These are phyloP conservation scores for Carettochelys insculpta DNA, from an alignment of 2,113 vertebrate genomes.

Conservation along the genomic window DNA sequence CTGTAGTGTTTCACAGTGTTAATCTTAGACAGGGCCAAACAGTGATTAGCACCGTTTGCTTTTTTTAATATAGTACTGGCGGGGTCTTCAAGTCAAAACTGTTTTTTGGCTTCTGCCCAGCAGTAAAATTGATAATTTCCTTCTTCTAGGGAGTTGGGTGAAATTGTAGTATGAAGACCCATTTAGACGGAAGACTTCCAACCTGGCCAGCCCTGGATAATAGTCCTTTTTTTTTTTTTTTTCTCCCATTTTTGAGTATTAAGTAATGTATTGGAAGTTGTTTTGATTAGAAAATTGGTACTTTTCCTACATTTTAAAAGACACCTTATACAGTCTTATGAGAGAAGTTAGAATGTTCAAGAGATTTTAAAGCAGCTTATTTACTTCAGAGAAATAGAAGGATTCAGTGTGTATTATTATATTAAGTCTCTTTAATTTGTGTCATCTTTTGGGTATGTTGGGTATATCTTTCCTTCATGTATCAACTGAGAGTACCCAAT, in stretches of 20 bases:
- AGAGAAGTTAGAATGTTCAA: not conserved
- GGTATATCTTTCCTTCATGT: not conserved
- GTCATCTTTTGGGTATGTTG: not conserved
- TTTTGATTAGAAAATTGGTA: not conserved
- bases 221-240: too few species aligned
- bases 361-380: not conserved
- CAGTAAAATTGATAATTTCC: not conserved
- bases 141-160: not conserved
- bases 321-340: not conserved
- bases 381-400: not conserved
- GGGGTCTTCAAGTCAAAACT: not conserved
- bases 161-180: not conserved
- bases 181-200: not conserved
- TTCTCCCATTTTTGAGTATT: not conserved
- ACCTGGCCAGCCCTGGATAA: too few species aligned
- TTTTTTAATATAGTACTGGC: not conserved
- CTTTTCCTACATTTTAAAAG: not conserved
- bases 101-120: not conserved
- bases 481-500: not conserved
- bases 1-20: not conserved
- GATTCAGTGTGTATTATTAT: rapidly evolving
- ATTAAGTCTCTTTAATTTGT: not conserved
- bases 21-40: not conserved
- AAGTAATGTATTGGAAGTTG: slow-evolving; percentile 2
- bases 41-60: not conserved